Conservation (phyloP, 1,140 invertebrate genomes). For the Panagrolaimus sp. region DNA sequence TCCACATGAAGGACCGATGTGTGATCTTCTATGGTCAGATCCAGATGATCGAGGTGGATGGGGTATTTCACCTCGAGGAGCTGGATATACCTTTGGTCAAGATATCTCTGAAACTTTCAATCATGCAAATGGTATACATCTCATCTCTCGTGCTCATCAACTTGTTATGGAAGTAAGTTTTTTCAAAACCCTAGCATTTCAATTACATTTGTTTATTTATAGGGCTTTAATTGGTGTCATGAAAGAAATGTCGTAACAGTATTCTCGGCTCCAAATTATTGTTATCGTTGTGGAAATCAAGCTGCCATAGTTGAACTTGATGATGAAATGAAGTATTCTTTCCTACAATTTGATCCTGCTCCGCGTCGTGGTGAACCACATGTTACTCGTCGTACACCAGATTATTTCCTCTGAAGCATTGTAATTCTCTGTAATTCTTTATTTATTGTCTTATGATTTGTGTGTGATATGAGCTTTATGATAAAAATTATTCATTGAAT, state of each 20-base stretch:
- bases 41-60: conserved; percentile 91
- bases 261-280: conserved; percentile 99
- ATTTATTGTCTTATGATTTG: no score
- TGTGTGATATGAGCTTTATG: no score
- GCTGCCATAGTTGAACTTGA: conserved; percentile 99
- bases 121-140: conserved; percentile 93
- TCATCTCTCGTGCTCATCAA: conserved; percentile 97
- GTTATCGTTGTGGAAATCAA: conserved; percentile 99
- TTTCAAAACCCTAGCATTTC: conserved; percentile 68
- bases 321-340: conserved; percentile 99
- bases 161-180: conserved; percentile 86
- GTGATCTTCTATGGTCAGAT: conserved; percentile 81
- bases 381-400: conserved; percentile 96
- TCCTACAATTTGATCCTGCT: conserved; percentile 99
- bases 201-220: conserved; percentile 15
- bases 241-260: conserved; percentile 98
- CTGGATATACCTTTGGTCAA: conserved; percentile 98
- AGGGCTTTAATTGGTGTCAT: conserved; percentile 99
- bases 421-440: no score
- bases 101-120: conserved; percentile 99
- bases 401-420: conserved; percentile 74
- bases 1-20: conserved; percentile 93
- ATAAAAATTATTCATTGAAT: no score
- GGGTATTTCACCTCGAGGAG: conserved; percentile 97
- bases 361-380: conserved; percentile 96